Evolutionary conservation across 2,113 vertebrate species (phyloP).

Genomic region (Passer domesticus): DNA sequence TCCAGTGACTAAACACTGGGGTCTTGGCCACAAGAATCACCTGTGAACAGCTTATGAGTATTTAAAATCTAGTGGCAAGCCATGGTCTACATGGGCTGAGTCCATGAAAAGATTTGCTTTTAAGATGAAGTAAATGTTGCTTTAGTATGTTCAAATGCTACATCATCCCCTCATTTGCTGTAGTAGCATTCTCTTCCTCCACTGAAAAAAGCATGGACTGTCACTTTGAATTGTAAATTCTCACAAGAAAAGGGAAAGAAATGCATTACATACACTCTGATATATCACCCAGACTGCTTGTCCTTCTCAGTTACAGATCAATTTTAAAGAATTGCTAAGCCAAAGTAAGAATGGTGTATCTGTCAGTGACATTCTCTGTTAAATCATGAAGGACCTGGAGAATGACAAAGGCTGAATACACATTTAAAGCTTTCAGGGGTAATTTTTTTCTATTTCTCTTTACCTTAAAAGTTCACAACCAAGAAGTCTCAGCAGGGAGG

Average conservation of each 20-base stretch:
- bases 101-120: not conserved
- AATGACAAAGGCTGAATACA: not conserved
- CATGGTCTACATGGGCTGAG: not conserved
- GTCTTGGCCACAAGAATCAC: not conserved
- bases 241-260: slow-evolving; percentile 6
- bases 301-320: not conserved
- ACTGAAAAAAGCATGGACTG: not conserved
- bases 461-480: not conserved
- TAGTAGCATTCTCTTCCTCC: not conserved
- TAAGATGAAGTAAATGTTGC: not conserved
- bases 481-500: not conserved
- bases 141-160: not conserved
- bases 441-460: not conserved
- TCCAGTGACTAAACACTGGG: not conserved
- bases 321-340: not conserved
- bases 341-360: not conserved
- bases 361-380: not conserved
- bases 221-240: not conserved
- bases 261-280: not conserved
- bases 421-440: not conserved
- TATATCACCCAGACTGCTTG: not conserved
- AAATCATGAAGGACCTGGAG: not conserved
- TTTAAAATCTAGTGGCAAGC: not conserved
- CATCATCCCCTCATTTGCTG: not conserved
- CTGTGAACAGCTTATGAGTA: not conserved